Base-by-base conservation (phyloP, 2,797 vertebrate genomes). In the Melanotaenia nigrans region DNA sequence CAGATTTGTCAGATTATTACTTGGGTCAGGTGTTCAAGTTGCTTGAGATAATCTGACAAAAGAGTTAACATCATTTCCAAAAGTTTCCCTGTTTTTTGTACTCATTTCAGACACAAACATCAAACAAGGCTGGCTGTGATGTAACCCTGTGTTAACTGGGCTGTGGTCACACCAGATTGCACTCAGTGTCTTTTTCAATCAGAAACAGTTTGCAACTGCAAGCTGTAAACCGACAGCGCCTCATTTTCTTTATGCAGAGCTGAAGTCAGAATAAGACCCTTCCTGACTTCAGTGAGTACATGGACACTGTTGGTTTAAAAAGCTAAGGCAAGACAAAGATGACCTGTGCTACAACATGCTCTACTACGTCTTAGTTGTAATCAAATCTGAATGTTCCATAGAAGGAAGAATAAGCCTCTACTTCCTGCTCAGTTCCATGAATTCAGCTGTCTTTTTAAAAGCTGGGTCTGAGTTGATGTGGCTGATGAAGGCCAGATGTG, bases 401-500 rank as follows among this genome's bases (percentile, higher is more conserved):
- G 84, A 84, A 85, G 49, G 59, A 86, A 87, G 82, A 85, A 83
- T 89, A 87, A 90, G 88, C 85, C 74, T 81, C 68, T 62, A 74
- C 88, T 88, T 93, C 92, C 90, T 87, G 90, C 85, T 88, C 67
- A 49, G 74, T 80, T 89, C 82, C 86, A 89, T 69, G 30, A 85
- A 86, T 78, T 90, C 90, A 83, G 88, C 85, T 87, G 90, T 92
- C 87, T 87, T 72, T 86, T 85, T 73, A 75, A 88, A 90, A n/a
- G n/a, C 64, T 22, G 60, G 81, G 72, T 74, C 78, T 67, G 71
- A 65, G 79, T 60, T 89, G 84, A 90, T 87, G 84, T 75, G 61
- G 75, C 84, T 94, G 90, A 94, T 90, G 82, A 90, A 85, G 81
- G 77, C 87, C 93, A 94, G 90, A 92, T 93, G 92, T 90, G 87